Evolutionary conservation across 92 coral and sea anemone genomes (phyloP).

Genomic region (Meandrina meandrites): DNA sequence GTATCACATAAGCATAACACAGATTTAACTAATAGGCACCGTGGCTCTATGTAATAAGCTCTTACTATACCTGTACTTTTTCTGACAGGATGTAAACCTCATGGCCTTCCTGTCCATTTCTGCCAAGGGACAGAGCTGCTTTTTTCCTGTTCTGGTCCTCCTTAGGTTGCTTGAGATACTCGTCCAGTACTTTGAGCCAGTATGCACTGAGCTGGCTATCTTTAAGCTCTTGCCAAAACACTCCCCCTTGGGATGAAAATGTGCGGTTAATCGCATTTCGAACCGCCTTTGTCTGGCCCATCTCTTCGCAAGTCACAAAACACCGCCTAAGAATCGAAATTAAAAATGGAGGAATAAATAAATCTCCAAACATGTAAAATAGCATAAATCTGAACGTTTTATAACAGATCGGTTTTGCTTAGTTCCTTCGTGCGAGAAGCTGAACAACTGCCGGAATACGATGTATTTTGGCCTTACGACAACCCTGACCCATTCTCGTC

Average conservation of each 20-base stretch:
- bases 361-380: too few species aligned
- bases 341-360: too few species aligned
- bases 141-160: conserved; percentile 20
- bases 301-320: conserved; percentile 43
- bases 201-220: conserved; percentile 17
- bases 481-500: too few species aligned
- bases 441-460: too few species aligned
- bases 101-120: background rate
- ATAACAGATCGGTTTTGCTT: too few species aligned
- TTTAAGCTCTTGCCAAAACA: conserved; percentile 1
- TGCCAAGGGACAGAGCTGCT: conserved; percentile 26
- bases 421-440: too few species aligned
- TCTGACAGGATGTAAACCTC: background rate
- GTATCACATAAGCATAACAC: too few species aligned
- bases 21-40: too few species aligned
- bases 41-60: too few species aligned
- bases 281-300: conserved; percentile 25
- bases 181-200: conserved; percentile 32
- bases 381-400: too few species aligned
- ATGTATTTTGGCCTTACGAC: too few species aligned
- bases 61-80: background rate
- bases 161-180: conserved; percentile 15
- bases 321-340: conserved; percentile 12
- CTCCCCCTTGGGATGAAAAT: too few species aligned
- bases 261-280: conserved; percentile 33